A percentile compares a stretch with the other conserved stretches of the same genome.
phyloP scores from a whole-genome alignment of 2,888 invertebrate genomes.

The Apamea sordens region DNA sequence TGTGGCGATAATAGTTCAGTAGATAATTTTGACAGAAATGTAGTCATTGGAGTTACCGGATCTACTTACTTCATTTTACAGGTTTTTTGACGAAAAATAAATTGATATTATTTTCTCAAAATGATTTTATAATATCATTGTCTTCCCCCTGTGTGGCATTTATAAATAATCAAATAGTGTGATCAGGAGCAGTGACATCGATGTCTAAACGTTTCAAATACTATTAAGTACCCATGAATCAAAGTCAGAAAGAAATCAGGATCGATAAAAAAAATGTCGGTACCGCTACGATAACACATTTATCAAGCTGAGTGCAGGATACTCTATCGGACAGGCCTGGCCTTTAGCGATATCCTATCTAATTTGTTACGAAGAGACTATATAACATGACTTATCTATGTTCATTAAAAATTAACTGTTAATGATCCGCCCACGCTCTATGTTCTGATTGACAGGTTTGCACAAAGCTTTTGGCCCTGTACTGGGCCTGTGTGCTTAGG shows the following conservation, averaged over 20 bases:
- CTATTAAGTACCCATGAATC: slow-evolving; percentile 5
- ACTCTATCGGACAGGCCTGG: slow-evolving; percentile 28
- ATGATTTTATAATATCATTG: not conserved
- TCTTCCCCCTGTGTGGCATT: not conserved
- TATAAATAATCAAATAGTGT: not conserved
- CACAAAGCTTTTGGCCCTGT: not conserved
- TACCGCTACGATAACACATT: slow-evolving; percentile 20
- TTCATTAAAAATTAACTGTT: slow-evolving; percentile 5
- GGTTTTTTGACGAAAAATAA: not conserved
- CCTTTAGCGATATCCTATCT: slow-evolving; percentile 46
- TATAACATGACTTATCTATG: not conserved
- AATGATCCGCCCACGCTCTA: not conserved
- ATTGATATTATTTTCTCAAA: not conserved
- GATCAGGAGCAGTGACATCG: not conserved
- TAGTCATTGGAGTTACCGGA: slow-evolving; percentile 8
- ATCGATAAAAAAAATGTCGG: slow-evolving; percentile 15
- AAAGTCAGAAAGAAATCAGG: not conserved
- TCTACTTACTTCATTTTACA: not conserved
- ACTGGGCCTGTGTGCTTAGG: not conserved
- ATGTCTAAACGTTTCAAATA: not conserved
- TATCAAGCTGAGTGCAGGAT: slow-evolving; percentile 46
- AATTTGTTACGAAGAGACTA: slow-evolving; percentile 13
- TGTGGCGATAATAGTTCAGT: slow-evolving; percentile 7
- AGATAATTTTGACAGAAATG: slow-evolving; percentile 25
- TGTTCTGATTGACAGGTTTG: not conserved